Conservation (phyloP, 2,888 invertebrate genomes). For the Gortyna flavago region DNA sequence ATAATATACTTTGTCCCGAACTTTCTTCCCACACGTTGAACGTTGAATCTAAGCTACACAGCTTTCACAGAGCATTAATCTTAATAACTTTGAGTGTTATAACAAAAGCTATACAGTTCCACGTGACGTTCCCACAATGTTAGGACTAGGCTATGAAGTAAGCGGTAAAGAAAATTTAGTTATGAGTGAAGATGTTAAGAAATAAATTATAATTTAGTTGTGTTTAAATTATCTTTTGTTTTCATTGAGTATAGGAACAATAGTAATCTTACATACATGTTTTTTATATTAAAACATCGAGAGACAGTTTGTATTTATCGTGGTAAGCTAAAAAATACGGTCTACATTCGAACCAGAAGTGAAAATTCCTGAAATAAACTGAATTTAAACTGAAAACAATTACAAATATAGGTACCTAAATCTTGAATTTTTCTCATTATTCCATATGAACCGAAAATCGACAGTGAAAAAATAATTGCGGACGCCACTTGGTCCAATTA, state of each 20-base stretch:
- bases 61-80: conserved; percentile 77
- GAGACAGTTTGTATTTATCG: background rate
- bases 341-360: background rate
- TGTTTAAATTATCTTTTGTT: background rate
- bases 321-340: background rate
- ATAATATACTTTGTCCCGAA: conserved; percentile 37
- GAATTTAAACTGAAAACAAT: background rate
- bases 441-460: background rate
- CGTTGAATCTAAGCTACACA: conserved; percentile 61
- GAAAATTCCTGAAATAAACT: background rate
- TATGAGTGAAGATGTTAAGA: background rate
- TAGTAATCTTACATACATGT: no score
- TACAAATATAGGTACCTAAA: background rate
- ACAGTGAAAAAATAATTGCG: background rate
- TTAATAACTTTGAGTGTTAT: conserved; percentile 71
- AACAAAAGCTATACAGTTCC: conserved; percentile 63
- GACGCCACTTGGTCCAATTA: background rate
- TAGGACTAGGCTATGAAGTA: conserved; percentile 26
- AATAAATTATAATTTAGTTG: background rate
- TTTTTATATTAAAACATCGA: background rate
- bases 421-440: background rate
- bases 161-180: conserved; percentile 13
- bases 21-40: conserved; percentile 57
- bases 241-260: background rate
- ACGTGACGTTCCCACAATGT: conserved; percentile 73